phyloP scores from a whole-genome alignment of 2,113 vertebrate genomes.

The Ctenomys sociabilis region DNA sequence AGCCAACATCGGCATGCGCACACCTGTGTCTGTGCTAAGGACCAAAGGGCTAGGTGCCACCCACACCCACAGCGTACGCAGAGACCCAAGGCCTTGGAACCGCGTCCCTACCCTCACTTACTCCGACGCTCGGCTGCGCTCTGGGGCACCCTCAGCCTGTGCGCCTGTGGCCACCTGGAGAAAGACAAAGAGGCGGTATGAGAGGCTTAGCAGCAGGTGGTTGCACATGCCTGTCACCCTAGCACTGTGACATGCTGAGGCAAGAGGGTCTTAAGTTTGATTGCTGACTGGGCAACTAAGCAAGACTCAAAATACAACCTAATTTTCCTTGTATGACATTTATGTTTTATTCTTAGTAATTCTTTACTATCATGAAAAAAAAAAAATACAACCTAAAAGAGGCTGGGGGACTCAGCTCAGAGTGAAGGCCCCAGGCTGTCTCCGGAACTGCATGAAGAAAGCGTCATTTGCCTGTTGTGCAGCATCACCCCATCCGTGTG shows the following conservation, averaged over 20 bases:
- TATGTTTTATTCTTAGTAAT: too few relatives aligned
- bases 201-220: rapidly evolving
- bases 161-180: slow-evolving; percentile 75
- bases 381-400: neutral
- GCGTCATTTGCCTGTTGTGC: neutral
- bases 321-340: too few relatives aligned
- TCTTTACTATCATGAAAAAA: too few relatives aligned
- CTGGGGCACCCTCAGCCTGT: neutral
- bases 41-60: neutral
- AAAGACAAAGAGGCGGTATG: slow-evolving; percentile 27
- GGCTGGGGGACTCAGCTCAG: neutral
- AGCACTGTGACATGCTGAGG: neutral
- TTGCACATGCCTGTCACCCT: neutral
- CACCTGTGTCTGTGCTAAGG: neutral
- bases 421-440: neutral
- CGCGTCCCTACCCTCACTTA: slow-evolving; percentile 75
- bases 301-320: neutral
- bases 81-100: neutral
- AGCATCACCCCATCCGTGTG: neutral
- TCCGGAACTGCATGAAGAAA: neutral
- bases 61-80: neutral
- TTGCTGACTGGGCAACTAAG: neutral
- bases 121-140: slow-evolving; percentile 65
- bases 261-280: neutral
- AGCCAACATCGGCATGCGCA: too few relatives aligned